A percentile compares a stretch with the other conserved stretches of the same genome.
phyloP scores from a whole-genome alignment of 2,888 invertebrate genomes.

The Nomada ferruginata region DNA sequence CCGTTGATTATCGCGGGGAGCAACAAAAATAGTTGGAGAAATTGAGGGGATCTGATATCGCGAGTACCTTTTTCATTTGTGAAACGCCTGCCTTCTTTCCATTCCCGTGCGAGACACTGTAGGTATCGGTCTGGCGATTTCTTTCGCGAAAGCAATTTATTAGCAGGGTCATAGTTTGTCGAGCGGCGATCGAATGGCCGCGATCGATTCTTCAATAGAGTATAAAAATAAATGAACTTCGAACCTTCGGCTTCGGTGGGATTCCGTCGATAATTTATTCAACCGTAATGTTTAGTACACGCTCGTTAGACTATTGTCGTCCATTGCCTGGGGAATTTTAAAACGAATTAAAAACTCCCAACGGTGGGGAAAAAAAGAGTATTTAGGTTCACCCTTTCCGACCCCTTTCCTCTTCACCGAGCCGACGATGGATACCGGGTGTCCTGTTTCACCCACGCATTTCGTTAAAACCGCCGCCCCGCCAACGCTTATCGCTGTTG shows the following conservation, averaged over 20 bases:
- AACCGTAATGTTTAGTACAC: conserved; percentile 16
- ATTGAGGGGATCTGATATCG: too few species aligned
- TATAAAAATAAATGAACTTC: conserved; percentile 36
- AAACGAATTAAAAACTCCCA: conserved; percentile 24
- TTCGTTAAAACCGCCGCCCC: conserved; percentile 41
- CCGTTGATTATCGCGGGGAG: background rate
- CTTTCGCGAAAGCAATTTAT: too few species aligned
- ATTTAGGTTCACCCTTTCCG: conserved; percentile 13
- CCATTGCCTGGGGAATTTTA: conserved; percentile 5
- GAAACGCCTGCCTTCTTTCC: too few species aligned
- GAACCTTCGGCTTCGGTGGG: conserved; percentile 9
- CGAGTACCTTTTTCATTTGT: too few species aligned
- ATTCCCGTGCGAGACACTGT: too few species aligned
- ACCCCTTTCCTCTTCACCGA: conserved; percentile 5
- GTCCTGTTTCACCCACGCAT: conserved; percentile 35
- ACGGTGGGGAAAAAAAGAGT: conserved; percentile 1
- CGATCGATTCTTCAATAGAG: conserved; percentile 30
- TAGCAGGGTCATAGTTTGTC: too few species aligned
- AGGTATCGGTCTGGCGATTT: too few species aligned
- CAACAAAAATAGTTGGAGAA: too few species aligned
- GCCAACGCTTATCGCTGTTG: conserved; percentile 24
- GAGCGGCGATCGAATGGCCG: too few species aligned
- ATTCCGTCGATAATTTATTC: conserved; percentile 41
- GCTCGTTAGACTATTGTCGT: conserved; percentile 12
- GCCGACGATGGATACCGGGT: conserved; percentile 17